Percentiles rank a stretch among this genome's conserved stretches.
phyloP scores from a whole-genome alignment of 2,797 vertebrate species.

The Prunella strophiata region DNA sequence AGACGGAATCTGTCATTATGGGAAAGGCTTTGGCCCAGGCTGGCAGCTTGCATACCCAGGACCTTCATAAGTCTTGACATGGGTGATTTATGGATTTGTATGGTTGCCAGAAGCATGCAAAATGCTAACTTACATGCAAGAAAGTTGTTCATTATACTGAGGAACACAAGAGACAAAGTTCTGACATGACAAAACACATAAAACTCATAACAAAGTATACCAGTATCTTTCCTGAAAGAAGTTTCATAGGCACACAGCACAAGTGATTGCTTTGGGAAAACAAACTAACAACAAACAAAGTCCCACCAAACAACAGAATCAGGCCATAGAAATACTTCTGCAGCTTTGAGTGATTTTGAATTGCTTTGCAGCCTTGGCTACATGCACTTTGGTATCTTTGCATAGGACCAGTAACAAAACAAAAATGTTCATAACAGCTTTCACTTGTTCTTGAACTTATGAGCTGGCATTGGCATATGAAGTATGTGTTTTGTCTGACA shows the following conservation, averaged over 20 bases:
- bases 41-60: not conserved
- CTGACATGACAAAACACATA: not conserved
- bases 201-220: not conserved
- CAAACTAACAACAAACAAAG: not conserved
- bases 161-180: not conserved
- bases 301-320: not conserved
- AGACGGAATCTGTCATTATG: accelerated
- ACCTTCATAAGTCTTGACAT: not conserved
- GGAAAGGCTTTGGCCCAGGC: not conserved
- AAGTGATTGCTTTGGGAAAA: not conserved
- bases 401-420: not conserved
- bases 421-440: not conserved
- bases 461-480: not conserved
- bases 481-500: not conserved
- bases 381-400: not conserved
- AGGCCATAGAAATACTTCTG: not conserved
- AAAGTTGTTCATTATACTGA: not conserved
- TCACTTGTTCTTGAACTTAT: slow-evolving; percentile 34
- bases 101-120: not conserved
- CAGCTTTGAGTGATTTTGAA: not conserved
- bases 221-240: not conserved
- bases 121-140: not conserved
- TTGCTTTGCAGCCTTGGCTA: slow-evolving; percentile 26
- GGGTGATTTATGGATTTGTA: not conserved
- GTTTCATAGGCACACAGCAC: not conserved